phyloP scores from a whole-genome alignment of 1,140 invertebrate genomes.

The Formica selysi region DNA sequence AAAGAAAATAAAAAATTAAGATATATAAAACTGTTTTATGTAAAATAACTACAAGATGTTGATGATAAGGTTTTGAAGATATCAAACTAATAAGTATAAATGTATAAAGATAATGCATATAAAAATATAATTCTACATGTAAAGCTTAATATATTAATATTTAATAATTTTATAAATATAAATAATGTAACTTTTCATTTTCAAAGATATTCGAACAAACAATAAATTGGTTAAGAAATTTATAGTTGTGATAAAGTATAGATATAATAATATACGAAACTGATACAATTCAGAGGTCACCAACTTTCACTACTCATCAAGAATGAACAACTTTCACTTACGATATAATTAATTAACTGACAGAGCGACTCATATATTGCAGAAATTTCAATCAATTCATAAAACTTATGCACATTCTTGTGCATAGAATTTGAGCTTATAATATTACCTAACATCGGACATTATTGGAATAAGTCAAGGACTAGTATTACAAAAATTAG shows the following conservation, averaged over 20 bases:
- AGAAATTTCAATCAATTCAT: background rate
- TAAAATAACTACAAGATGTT: too few species aligned
- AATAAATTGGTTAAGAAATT: background rate
- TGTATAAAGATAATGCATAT: background rate
- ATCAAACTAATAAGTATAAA: background rate
- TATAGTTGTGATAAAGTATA: background rate
- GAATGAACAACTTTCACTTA: constrained; percentile 53
- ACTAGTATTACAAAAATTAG: background rate
- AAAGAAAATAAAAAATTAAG: too few species aligned
- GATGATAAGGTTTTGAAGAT: background rate
- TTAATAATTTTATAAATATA: background rate
- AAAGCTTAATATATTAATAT: background rate
- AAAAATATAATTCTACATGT: background rate
- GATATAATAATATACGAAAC: background rate
- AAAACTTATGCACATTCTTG: background rate
- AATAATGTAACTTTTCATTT: background rate
- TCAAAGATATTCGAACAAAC: background rate
- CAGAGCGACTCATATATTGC: background rate
- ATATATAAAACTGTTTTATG: too few species aligned
- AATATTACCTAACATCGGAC: constrained; percentile 17
- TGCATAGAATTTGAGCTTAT: background rate
- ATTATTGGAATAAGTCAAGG: constrained; percentile 35
- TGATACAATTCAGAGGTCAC: background rate
- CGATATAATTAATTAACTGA: background rate
- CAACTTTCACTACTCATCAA: constrained; percentile 49